phyloP scores from a whole-genome alignment of 2,113 vertebrate genomes.

The Ictalurus furcatus region DNA sequence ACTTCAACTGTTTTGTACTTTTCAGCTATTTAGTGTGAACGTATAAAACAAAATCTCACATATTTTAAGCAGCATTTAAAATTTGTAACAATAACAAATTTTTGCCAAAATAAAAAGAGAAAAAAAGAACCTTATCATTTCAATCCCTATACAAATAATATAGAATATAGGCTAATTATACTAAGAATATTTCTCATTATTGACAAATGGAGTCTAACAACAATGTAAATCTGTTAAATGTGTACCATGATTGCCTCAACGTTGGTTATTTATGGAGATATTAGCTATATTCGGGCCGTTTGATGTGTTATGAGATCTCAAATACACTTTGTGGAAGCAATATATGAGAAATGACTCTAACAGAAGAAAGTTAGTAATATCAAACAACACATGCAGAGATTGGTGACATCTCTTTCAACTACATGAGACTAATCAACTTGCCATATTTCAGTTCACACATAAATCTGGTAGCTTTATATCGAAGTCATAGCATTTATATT shows the following conservation, averaged over 20 bases:
- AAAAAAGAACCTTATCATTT: background rate
- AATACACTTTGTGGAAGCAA: constrained; percentile 11
- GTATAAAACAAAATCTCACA: background rate
- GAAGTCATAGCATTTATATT: constrained; percentile 60
- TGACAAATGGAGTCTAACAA: background rate
- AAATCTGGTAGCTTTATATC: constrained; percentile 72
- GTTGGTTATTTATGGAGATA: background rate
- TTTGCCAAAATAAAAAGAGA: background rate
- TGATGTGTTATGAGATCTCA: background rate
- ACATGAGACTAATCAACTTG: constrained; percentile 58
- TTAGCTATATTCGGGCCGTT: background rate
- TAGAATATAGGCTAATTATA: background rate
- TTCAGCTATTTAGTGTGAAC: background rate
- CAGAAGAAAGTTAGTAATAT: constrained; percentile 29
- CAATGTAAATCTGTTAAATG: background rate
- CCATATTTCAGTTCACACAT: constrained; percentile 68
- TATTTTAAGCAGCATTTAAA: background rate
- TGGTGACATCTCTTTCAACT: constrained; percentile 58
- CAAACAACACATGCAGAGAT: constrained; percentile 64
- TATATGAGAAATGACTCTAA: constrained; percentile 23
- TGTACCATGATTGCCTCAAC: background rate
- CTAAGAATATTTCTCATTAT: background rate
- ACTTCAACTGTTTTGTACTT: background rate
- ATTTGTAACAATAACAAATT: background rate
- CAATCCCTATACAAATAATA: background rate